Evolutionary conservation across 2,888 invertebrate genomes (phyloP).

Genomic region (Polylopha cassiicola): DNA sequence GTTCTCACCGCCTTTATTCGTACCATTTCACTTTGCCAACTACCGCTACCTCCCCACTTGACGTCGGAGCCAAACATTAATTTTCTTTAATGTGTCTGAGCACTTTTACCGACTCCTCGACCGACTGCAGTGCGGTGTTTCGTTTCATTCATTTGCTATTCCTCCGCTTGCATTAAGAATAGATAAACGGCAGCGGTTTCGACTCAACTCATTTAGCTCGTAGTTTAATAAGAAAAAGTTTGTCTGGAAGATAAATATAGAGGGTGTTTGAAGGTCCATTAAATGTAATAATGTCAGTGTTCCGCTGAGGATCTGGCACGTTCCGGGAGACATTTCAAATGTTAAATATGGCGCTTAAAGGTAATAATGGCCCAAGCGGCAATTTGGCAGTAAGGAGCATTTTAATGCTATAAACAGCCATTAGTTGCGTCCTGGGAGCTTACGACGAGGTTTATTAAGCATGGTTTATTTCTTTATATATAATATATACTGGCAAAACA

Average conservation of each 20-base stretch:
- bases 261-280: slow-evolving; percentile 1
- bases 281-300: slow-evolving; percentile 1
- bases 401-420: slow-evolving; percentile 12
- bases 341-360: slow-evolving; percentile 10
- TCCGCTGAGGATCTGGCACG: background rate
- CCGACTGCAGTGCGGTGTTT: slow-evolving; percentile 74
- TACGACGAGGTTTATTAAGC: slow-evolving; percentile 13
- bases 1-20: slow-evolving; percentile 58
- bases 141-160: slow-evolving; percentile 67
- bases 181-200: slow-evolving; percentile 51
- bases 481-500: background rate
- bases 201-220: slow-evolving; percentile 57
- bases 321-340: slow-evolving; percentile 3
- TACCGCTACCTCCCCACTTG: slow-evolving; percentile 64
- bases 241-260: slow-evolving; percentile 10
- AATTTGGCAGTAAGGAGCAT: slow-evolving; percentile 9
- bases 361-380: slow-evolving; percentile 7
- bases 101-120: slow-evolving; percentile 66
- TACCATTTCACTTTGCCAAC: slow-evolving; percentile 72
- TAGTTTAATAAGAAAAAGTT: slow-evolving; percentile 66
- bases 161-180: slow-evolving; percentile 67
- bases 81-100: slow-evolving; percentile 77
- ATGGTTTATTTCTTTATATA: slow-evolving; percentile 1
- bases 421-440: slow-evolving; percentile 5
- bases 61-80: slow-evolving; percentile 74